Percentiles rank a stretch among this genome's conserved stretches.
Conservation (phyloP, 2,113 vertebrate species). For the Cyphomyrus plagiostoma region DNA sequence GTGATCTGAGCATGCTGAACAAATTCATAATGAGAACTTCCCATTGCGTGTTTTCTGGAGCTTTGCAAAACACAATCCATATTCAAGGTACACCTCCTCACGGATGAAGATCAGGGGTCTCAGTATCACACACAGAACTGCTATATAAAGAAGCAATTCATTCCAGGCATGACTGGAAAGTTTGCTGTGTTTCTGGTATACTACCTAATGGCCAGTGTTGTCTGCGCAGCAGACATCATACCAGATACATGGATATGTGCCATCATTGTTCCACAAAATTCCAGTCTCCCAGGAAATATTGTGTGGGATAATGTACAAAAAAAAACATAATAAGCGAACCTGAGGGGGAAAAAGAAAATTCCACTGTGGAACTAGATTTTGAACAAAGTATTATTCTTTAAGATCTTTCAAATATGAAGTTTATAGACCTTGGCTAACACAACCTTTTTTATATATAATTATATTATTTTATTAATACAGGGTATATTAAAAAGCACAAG, state of each 20-base stretch:
- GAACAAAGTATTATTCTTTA: background rate
- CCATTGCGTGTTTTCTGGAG: constrained; percentile 15
- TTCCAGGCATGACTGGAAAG: constrained; percentile 20
- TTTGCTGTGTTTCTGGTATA: constrained; percentile 21
- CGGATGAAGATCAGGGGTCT: constrained; percentile 22
- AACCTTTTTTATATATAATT: background rate
- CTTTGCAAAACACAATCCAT: constrained; percentile 19
- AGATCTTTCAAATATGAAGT: background rate
- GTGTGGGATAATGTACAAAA: background rate
- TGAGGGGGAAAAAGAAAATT: background rate
- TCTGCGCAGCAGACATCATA: background rate
- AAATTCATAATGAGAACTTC: background rate
- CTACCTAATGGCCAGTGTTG: background rate
- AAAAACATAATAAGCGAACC: background rate
- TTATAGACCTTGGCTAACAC: constrained; percentile 1
- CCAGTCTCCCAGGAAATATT: background rate
- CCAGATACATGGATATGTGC: background rate
- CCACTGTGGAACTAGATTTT: background rate
- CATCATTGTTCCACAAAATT: background rate
- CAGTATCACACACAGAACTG: constrained; percentile 17
- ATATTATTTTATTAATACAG: background rate
- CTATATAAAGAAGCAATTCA: constrained; percentile 27
- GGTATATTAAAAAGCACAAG: background rate
- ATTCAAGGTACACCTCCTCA: constrained; percentile 28
- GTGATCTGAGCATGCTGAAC: constrained; percentile 24